Evolutionary conservation across 1,140 invertebrate genomes (phyloP).

Genomic region (Ostrea edulis): DNA sequence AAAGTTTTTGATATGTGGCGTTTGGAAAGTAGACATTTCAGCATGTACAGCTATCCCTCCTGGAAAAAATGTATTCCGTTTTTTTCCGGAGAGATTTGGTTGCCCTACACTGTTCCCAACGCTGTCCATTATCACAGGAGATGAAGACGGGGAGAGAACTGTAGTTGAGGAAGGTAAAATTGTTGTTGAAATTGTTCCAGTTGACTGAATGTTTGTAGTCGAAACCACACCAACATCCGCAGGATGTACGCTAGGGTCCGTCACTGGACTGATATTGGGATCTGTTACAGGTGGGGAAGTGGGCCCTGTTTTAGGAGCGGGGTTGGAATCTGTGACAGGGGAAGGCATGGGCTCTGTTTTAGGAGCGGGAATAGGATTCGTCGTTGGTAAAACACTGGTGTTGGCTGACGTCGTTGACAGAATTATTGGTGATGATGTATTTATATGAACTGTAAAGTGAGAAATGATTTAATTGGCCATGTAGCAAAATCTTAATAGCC

Average conservation of each 20-base stretch:
- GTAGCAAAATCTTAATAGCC: too few relatives aligned
- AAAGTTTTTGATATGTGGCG: neutral
- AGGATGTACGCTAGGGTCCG: neutral
- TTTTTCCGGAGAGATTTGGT: slow-evolving; percentile 23
- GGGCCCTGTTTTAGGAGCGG: neutral
- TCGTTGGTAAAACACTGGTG: neutral
- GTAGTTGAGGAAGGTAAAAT: neutral
- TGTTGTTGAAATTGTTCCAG: neutral
- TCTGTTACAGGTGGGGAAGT: neutral
- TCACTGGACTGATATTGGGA: neutral
- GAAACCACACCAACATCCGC: neutral
- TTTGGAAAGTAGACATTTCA: neutral
- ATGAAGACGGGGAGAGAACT: neutral
- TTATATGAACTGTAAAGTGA: neutral
- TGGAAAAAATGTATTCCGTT: slow-evolving; percentile 21
- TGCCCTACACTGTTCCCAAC: slow-evolving; percentile 2
- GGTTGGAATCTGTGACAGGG: neutral
- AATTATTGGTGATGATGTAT: neutral
- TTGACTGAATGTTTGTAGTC: neutral
- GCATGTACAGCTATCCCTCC: slow-evolving; percentile 6
- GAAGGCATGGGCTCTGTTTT: neutral
- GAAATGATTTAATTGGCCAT: neutral
- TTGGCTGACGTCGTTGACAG: neutral
- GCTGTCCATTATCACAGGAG: neutral
- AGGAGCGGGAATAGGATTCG: neutral